Evolutionary conservation across 2,797 vertebrate genomes (phyloP), one percentile per base, ranked within the genome.

Genomic region (Phyllotis vaccarum): DNA sequence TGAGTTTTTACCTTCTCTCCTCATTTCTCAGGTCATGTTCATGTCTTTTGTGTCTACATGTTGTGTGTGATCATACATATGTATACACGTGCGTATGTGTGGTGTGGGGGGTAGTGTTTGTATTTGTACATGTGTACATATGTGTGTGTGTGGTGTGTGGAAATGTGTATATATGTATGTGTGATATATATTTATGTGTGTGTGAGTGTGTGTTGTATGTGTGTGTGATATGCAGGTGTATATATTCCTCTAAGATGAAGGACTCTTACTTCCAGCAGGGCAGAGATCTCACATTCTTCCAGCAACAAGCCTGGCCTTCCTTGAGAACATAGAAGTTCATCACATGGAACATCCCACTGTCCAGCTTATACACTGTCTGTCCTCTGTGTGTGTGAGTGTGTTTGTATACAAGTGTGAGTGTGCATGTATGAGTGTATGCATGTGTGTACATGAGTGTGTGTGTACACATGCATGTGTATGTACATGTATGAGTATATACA

Each of bases 1-100:
- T 89, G 29, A 74, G 13, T 2, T 54, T 92, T 95, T 89, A 49
- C 93, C 90, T 93, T 96, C 70, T 58, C 34, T 91, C 52, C 91
- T 96, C 80, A 37, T 86, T 92, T 93, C 56, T 91, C 87, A 76
- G 74, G 87, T 95, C 81, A 11, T 24, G 52, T 80, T 7, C 19
- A 1, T 78, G 46, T 49, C 46, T 49, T 49, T 5, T 49, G 19
- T 22, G 21, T 24, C 34, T 22, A 27, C 21, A 13, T 1, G 1
- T 0, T 81, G 2, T 60, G 16, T 13, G 6, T 66, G 31, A 29
- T 7, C 13, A 1, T 5, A 37, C 27, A 5, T 64, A 37, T 21
- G 27, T 86, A 6, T 22, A 1, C 21, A 3, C 16, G 22, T 40
- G 14, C 72, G 49, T 19, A 1, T 74, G 52, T 43, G 2, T 70